Evolutionary conservation across 2,113 vertebrate species (phyloP).

Genomic region (Sitta europaea): DNA sequence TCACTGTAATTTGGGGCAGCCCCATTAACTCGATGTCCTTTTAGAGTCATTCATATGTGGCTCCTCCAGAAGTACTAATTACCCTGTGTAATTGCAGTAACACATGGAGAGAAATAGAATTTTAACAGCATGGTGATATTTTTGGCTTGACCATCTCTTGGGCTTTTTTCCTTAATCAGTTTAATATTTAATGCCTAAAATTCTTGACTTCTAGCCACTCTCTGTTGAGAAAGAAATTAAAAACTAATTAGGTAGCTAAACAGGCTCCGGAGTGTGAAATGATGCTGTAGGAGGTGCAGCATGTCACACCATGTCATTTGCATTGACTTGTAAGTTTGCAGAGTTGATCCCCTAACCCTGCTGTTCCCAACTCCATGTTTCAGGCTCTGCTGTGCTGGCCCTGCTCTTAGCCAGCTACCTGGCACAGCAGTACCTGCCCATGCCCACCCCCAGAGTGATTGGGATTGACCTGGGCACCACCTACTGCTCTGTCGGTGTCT

Average conservation of each 20-base stretch:
- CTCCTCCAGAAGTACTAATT: neutral
- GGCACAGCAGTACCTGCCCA: constrained; percentile 92
- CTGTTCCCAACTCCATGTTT: neutral
- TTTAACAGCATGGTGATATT: neutral
- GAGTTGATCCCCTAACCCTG: neutral
- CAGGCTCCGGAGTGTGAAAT: rapidly evolving
- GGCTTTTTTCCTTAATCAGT: neutral
- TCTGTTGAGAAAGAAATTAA: neutral
- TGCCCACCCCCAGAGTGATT: constrained; percentile 90
- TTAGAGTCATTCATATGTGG: neutral
- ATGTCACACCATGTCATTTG: neutral
- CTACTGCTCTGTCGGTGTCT: constrained; percentile 93
- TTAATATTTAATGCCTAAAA: neutral
- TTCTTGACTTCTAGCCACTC: neutral
- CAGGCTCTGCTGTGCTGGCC: constrained; percentile 90
- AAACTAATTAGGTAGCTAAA: neutral
- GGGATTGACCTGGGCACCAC: constrained; percentile 96
- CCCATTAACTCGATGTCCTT: neutral
- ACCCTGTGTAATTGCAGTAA: neutral
- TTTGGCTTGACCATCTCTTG: neutral
- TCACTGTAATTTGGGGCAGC: neutral
- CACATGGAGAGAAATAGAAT: neutral
- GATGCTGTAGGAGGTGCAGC: neutral
- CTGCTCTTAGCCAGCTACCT: constrained; percentile 92
- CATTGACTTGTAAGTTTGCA: neutral